Evolutionary conservation across 2,113 vertebrate species (phyloP).

Genomic region (Saguinus imperator): DNA sequence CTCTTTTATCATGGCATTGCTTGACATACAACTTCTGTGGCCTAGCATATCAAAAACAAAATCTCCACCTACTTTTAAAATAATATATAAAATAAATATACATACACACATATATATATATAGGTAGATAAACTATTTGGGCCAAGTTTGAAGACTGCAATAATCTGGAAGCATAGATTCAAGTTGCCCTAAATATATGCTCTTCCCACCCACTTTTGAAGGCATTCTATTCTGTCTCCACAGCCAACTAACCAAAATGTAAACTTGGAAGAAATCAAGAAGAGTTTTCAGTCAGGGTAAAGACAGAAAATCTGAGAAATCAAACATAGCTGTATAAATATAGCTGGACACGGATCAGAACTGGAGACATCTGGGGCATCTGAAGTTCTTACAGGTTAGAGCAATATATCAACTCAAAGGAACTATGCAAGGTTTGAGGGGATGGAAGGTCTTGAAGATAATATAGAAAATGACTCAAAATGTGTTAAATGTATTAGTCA

Average conservation of each 20-base stretch:
- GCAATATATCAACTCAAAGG: neutral
- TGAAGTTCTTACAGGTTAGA: neutral
- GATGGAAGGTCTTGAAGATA: neutral
- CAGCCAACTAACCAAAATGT: neutral
- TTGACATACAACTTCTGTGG: neutral
- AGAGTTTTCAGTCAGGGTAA: neutral
- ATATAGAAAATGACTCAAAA: neutral
- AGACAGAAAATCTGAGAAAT: neutral
- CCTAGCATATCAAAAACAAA: neutral
- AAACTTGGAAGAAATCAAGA: neutral
- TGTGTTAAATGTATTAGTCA: neutral
- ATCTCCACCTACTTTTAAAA: neutral
- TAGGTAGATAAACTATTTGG: neutral
- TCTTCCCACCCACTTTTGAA: neutral
- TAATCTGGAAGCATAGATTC: neutral
- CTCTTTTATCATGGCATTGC: neutral
- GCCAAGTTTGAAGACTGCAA: neutral
- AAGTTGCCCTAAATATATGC: neutral
- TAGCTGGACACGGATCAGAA: neutral
- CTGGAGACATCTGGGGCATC: neutral
- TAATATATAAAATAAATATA: too few species aligned
- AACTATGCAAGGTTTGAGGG: neutral
- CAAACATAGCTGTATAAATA: neutral
- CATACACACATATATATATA: too few species aligned
- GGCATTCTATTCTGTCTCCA: neutral